A percentile compares a stretch with the other conserved stretches of the same genome.
These are phyloP conservation scores for Dryas iulia DNA, from an alignment of 1,140 invertebrate species.

Conservation along the genomic window DNA sequence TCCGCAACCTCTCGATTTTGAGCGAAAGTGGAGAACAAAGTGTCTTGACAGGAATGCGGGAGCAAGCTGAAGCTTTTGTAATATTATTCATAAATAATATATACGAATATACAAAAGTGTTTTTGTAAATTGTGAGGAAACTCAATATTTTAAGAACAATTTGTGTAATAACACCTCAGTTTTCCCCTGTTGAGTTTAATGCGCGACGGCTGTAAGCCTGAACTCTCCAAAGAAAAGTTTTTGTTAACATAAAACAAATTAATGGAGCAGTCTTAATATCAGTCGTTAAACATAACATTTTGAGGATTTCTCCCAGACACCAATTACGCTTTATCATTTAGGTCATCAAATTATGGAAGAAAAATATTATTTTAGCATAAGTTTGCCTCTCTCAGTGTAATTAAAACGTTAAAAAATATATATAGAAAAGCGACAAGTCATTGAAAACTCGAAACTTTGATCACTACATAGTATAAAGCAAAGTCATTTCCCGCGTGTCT, in stretches of 20 bases:
- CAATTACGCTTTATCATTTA: conserved; percentile 28
- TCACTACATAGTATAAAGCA: too few relatives aligned
- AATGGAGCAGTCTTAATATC: not conserved
- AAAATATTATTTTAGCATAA: not conserved
- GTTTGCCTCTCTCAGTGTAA: too few relatives aligned
- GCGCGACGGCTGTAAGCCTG: not conserved
- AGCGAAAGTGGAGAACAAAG: not conserved
- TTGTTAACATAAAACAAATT: not conserved
- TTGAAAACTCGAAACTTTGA: too few relatives aligned
- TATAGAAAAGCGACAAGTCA: too few relatives aligned
- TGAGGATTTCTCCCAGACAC: not conserved
- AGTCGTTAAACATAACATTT: not conserved
- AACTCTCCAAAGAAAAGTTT: not conserved
- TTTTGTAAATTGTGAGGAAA: not conserved
- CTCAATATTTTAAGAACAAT: not conserved
- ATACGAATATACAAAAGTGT: not conserved
- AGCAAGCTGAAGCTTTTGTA: not conserved
- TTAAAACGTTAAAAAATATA: too few relatives aligned
- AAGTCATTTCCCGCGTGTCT: too few relatives aligned
- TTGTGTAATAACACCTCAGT: not conserved
- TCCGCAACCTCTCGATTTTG: not conserved
- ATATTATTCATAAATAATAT: too few relatives aligned
- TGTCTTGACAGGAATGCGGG: not conserved
- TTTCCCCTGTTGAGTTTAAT: not conserved
- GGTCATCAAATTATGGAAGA: conserved; percentile 23